Base-by-base conservation (phyloP, 2,888 invertebrate species). In the Sarcophaga rosellei region DNA sequence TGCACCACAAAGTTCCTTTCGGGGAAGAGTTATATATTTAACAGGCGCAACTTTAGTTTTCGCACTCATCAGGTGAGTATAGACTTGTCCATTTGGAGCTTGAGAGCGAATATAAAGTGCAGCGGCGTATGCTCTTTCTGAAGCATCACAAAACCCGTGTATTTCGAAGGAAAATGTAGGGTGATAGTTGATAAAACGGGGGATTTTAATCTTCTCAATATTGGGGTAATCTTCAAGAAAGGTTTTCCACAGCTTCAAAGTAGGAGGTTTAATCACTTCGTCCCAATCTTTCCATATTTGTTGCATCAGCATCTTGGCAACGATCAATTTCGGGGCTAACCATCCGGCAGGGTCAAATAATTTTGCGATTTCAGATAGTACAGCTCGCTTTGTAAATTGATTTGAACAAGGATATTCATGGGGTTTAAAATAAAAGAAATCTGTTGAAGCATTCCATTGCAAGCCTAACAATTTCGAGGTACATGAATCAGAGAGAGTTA, bases 141-240 rank as follows among this genome's bases (percentile, higher is more conserved):
- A 80, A 4, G 82, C 65, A 53, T 85, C 82, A 53, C 82, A 80
- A 5, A 84, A 84, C 1, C 68, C 85, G 20, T 85, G 83, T 0
- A 85, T 3, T 63, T 87, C 57, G 25, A 25, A 12, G 6, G 21
- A 17, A 44, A 21, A 35, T 12, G 44, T 3, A 11, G 68, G 6
- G 47, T 12, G 15, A 72, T 17, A 12, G 6, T 72, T 12, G 15
- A 72, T 17, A 12, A 23, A 72, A 8, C 61, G 15, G 6, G 20
- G 35, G 5, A 61, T 72, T 35, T 61, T 25, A 12, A 61, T 69
- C 4, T 15, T n/a, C 12, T 21, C 61, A 11, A 72, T 72, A 15
- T 17, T 6, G 5, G 17, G 0, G 25, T 72, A 72, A 61, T 59
- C 20, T 35, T 59, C 35, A 15, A 72, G 17, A 72, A 72, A 72